phyloP scores from a whole-genome alignment of 2,888 invertebrate genomes.

The Chymomyza amoena region DNA sequence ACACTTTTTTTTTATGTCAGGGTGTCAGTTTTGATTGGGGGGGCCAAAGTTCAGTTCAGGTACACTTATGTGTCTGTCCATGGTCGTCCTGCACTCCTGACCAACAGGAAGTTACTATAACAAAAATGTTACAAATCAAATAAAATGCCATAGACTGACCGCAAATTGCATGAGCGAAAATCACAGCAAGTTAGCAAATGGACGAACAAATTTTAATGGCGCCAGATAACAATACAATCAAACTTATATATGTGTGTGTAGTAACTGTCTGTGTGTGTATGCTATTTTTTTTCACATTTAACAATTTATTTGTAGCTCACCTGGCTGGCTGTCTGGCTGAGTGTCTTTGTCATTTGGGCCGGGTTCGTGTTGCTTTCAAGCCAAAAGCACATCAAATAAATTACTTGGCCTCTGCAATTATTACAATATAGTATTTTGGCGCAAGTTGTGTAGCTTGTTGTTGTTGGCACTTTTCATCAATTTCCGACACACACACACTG shows the following conservation, averaged over 20 bases:
- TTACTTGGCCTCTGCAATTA: constrained; percentile 60
- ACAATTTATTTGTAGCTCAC: constrained; percentile 57
- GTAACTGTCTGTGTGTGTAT: constrained; percentile 18
- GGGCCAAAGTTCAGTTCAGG: not conserved
- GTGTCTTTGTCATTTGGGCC: not conserved
- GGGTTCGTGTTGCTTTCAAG: not conserved
- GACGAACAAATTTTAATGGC: constrained; percentile 36
- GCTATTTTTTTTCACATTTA: constrained; percentile 32
- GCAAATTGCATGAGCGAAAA: constrained; percentile 55
- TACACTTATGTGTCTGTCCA: not conserved
- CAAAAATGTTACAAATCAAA: constrained; percentile 20
- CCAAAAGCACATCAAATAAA: constrained; percentile 50
- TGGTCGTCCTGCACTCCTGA: too few species aligned
- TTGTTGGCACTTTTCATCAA: constrained; percentile 39
- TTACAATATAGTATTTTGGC: constrained; percentile 47
- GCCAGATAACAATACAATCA: constrained; percentile 53
- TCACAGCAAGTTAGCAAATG: constrained; percentile 15
- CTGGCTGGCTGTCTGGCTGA: constrained; percentile 24
- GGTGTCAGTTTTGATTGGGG: not conserved
- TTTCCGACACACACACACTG: constrained; percentile 27
- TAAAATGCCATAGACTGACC: constrained; percentile 35
- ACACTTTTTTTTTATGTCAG: not conserved
- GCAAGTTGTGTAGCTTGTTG: constrained; percentile 1
- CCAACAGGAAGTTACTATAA: not conserved
- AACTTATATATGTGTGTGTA: not conserved